Base-by-base conservation (phyloP, 2,888 invertebrate genomes). In the Oxyscelio sp. region DNA sequence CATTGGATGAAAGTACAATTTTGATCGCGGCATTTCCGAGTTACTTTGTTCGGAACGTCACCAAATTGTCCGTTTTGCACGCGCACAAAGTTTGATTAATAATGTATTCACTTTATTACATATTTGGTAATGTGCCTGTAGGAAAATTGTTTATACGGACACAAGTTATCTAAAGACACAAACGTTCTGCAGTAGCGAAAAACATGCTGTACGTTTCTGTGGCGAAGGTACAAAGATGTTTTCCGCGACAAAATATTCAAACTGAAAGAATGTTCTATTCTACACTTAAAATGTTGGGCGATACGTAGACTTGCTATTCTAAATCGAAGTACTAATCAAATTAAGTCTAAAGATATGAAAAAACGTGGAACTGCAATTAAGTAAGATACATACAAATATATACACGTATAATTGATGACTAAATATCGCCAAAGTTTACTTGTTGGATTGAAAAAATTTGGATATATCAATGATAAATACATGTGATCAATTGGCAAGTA, bases 1-100 rank as follows among this genome's bases (percentile, higher is more conserved):
- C 92, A 91, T 91, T 89, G 91, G 90, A 90, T 85, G 85, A 87
- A 70, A 78, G 40, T 38, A 34, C 27, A 45, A 15, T 15, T 59
- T 58, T 66, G 27, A 22, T 34, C 38, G 50, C 52, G 52, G 24
- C 21, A 56, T 68, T 38, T 45, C 11, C 59, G 50, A 15, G 6
- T 59, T 68, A 19, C 19, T 22, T 22, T 56, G 58, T 71, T 58
- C 45, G 50, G 38, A 71, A 61, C 24, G 22, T 66, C 59, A 50
- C 58, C 61, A 77, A 82, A 84, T 75, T 61, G 65, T 86, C 85
- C 87, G 88, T 83, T 85, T 87, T 90, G 89, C 86, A 59, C 83
- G 89, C 85, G 88, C 84, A 68, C 27, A 38, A 31, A 65, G 59
- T 56, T 79, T n/a, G 43, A 43, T 43, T 43, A 43, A 43, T 43